These are phyloP conservation scores for Penaeus vannamei DNA, from an alignment of 1,140 invertebrate genomes.

Conservation along the genomic window DNA sequence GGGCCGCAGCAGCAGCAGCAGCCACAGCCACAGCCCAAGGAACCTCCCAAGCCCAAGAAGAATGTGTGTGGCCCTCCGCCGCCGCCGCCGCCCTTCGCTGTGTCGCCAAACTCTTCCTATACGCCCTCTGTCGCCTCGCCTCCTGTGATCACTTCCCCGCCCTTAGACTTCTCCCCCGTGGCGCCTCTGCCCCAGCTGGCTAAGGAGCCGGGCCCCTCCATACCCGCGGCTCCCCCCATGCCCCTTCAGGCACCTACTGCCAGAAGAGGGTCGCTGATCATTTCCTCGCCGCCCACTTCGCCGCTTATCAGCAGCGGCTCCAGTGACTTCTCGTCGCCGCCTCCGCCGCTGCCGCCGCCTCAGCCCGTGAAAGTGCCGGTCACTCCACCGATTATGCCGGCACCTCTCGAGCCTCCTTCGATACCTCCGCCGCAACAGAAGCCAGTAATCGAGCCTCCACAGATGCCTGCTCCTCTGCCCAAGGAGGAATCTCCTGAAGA, in stretches of 20 bases:
- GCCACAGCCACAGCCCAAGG: slow-evolving; percentile 57
- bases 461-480: too few relatives aligned
- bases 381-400: slow-evolving; percentile 18
- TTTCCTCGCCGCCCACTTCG: slow-evolving; percentile 69
- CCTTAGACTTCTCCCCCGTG: slow-evolving; percentile 53
- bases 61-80: slow-evolving; percentile 66
- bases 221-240: slow-evolving; percentile 67
- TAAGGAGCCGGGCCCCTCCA: slow-evolving; percentile 53
- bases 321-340: slow-evolving; percentile 50
- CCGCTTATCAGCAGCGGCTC: slow-evolving; percentile 53
- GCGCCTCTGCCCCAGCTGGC: slow-evolving; percentile 46
- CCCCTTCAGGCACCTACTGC: slow-evolving; percentile 75
- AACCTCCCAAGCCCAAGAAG: slow-evolving; percentile 64
- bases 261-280: slow-evolving; percentile 65
- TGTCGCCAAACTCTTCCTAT: slow-evolving; percentile 44
- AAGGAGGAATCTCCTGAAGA: too few relatives aligned
- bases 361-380: slow-evolving; percentile 51
- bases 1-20: slow-evolving; percentile 48
- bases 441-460: slow-evolving; percentile 4
- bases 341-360: slow-evolving; percentile 56
- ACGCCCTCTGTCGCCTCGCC: slow-evolving; percentile 37
- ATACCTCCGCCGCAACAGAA: neutral
- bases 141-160: slow-evolving; percentile 67
- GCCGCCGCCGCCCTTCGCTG: slow-evolving; percentile 65
- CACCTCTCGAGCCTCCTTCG: slow-evolving; percentile 3